Evolutionary conservation across 2,113 vertebrate genomes (phyloP).

Genomic region (Recurvirostra avosetta): DNA sequence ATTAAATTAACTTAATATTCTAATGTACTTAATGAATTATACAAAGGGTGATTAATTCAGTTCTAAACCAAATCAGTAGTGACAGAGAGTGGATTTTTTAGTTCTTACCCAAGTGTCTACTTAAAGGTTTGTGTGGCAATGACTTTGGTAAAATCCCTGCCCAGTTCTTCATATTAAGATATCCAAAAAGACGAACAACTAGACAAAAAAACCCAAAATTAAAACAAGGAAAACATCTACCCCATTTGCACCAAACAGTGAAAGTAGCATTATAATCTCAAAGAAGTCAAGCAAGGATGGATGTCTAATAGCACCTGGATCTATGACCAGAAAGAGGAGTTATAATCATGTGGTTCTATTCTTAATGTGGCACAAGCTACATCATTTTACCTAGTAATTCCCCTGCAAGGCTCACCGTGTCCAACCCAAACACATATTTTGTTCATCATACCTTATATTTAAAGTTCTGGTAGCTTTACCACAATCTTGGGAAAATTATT

Average conservation of each 20-base stretch:
- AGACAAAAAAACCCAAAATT: neutral
- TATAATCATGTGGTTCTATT: neutral
- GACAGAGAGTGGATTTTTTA: neutral
- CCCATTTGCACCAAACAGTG: neutral
- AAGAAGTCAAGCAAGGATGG: neutral
- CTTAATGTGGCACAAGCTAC: neutral
- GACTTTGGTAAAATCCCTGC: neutral
- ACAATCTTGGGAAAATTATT: neutral
- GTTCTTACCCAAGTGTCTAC: neutral
- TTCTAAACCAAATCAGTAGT: neutral
- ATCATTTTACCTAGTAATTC: neutral
- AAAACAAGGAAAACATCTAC: neutral
- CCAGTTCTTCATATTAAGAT: neutral
- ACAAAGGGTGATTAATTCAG: constrained; percentile 30
- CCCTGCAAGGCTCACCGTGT: neutral
- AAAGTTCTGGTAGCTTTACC: neutral
- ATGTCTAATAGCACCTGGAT: neutral
- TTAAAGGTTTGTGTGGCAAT: neutral
- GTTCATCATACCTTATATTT: neutral
- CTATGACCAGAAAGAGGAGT: neutral
- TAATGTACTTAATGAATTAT: constrained; percentile 45
- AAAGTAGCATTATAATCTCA: neutral
- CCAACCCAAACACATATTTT: neutral
- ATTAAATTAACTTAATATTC: constrained; percentile 37
- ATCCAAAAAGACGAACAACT: neutral